Evolutionary conservation across 1,140 invertebrate genomes (phyloP), one percentile per base, ranked within the genome.

Genomic region (Zaprionus ghesquierei): DNA sequence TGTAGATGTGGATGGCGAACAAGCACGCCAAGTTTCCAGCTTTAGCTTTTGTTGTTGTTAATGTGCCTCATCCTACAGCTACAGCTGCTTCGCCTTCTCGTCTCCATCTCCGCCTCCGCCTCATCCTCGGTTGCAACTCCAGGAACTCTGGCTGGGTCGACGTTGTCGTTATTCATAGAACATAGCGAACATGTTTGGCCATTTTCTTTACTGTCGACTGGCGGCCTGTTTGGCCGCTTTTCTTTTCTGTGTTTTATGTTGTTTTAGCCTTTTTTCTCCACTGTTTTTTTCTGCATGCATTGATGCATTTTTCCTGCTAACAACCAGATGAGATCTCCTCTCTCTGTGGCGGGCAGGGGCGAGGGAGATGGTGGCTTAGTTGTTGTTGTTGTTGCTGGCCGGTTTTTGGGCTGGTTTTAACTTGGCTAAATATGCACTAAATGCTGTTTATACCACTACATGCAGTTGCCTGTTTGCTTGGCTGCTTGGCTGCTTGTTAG

Each of bases 231-330:
- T 81, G 70, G 66, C 66, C 64, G 69, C 71, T 79, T 79, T 70
- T 82, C 68, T 85, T 62, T 72, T 66, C 56, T 79, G 81, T 65
- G 64, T 74, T 75, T 86, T 60, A 61, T 75, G 81, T 77, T 63
- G 76, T 70, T 80, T 76, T 89, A 65, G 76, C 68, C 73, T 79
- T 86, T 82, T 89, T 77, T 64, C 61, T 64, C 62, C 4, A 13
- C n/a, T 50, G 27, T 51, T 35, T 59, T 49, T 41, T 82, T 53
- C 79, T 64, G 75, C 80, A 75, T 81, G 78, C 82, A 86, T 87
- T 86, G 82, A 86, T 86, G 77, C 84, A 80, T 87, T 87, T 89
- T 89, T 87, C 84, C 82, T 87, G 85, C 82, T 81, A 78, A 82
- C 75, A 79, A 86, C 76, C 76, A 74, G 66, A 72, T 68, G 63